Evolutionary conservation across 2,888 invertebrate species (phyloP).

Genomic region (Lomographa bimaculata): DNA sequence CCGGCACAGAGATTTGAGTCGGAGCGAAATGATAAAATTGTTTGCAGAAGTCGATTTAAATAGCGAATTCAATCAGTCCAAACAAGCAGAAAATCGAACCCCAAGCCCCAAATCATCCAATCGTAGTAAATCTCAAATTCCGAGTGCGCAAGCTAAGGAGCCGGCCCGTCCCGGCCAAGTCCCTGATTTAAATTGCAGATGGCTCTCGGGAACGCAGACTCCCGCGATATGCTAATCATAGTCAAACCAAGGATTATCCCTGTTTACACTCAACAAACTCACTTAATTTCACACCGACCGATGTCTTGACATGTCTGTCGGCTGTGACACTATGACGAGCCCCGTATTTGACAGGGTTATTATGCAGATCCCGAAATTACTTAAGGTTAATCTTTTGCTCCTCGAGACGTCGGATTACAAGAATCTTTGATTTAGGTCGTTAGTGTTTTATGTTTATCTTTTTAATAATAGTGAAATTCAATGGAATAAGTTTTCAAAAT

Average conservation of each 20-base stretch:
- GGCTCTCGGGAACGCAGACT: conserved; percentile 76
- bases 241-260: conserved; percentile 82
- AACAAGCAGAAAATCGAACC: conserved; percentile 81
- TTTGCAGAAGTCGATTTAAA: conserved; percentile 62
- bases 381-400: conserved; percentile 5
- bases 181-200: conserved; percentile 83
- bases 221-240: conserved; percentile 83
- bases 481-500: no score
- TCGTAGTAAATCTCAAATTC: conserved; percentile 80
- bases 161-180: conserved; percentile 74
- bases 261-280: conserved; percentile 84
- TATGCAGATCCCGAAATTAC: conserved; percentile 27
- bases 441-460: no score
- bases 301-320: conserved; percentile 69
- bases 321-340: conserved; percentile 24
- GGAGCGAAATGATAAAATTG: conserved; percentile 43
- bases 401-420: not conserved
- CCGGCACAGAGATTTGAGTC: no score
- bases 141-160: conserved; percentile 76
- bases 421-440: not conserved
- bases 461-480: no score
- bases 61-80: conserved; percentile 75
- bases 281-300: conserved; percentile 80
- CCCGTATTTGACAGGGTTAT: conserved; percentile 29
- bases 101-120: conserved; percentile 79